These are phyloP conservation scores for Oscheius myriophilus DNA, from an alignment of 2,888 invertebrate species.

Conservation along the genomic window DNA sequence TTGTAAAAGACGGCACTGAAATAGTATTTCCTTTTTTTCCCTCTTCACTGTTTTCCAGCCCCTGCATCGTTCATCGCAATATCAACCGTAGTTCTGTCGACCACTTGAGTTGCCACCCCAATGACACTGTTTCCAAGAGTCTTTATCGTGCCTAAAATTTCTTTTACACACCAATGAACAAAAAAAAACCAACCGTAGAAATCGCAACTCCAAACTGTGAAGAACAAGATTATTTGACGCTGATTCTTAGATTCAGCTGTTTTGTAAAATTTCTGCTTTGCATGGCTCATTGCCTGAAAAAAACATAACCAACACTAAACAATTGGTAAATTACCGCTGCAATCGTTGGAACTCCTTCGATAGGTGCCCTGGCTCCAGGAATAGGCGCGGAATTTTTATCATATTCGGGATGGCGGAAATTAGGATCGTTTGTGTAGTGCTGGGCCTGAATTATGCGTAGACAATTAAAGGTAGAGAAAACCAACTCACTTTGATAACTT, in stretches of 20 bases:
- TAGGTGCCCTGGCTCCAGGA: too few relatives aligned
- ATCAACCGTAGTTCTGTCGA: constrained; percentile 9
- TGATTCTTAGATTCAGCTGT: neutral
- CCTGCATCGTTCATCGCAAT: constrained; percentile 5
- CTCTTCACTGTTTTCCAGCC: neutral
- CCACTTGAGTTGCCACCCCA: neutral
- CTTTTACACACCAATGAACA: too few relatives aligned
- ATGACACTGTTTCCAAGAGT: neutral
- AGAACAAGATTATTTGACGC: constrained; percentile 6
- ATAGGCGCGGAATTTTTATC: too few relatives aligned
- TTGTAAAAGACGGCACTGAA: constrained; percentile 35
- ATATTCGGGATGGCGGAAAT: too few relatives aligned
- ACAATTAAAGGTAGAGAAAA: too few relatives aligned
- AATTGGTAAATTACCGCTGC: neutral
- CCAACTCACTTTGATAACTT: too few relatives aligned
- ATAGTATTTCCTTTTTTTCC: neutral
- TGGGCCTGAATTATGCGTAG: too few relatives aligned
- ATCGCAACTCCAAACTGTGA: neutral
- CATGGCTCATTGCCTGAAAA: neutral
- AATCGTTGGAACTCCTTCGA: constrained; percentile 1
- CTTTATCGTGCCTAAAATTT: constrained; percentile 19
- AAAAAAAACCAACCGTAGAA: constrained; percentile 19
- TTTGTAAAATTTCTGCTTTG: neutral
- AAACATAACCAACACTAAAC: too few relatives aligned
- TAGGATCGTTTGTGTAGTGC: too few relatives aligned